phyloP scores from a whole-genome alignment of 2,113 vertebrate species.

The Vulpes vulpes region DNA sequence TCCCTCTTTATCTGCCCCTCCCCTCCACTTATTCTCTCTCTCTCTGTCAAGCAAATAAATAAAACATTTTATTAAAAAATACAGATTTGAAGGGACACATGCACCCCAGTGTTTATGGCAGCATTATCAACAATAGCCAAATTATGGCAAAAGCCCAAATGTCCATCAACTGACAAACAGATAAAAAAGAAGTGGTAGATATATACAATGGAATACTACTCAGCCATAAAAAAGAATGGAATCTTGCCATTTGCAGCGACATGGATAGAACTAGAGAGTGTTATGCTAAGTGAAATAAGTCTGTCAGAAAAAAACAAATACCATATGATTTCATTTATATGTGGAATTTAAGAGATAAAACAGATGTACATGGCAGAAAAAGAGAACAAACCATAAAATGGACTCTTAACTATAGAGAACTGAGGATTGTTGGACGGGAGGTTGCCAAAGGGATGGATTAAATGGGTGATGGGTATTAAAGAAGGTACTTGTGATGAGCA shows the following conservation, averaged over 20 bases:
- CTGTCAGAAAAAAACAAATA: not conserved
- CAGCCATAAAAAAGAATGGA: not conserved
- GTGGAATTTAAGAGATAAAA: not conserved
- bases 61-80: not conserved
- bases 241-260: not conserved
- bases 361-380: not conserved
- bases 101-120: not conserved
- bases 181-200: not conserved
- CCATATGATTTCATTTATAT: not conserved
- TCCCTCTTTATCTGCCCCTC: not conserved
- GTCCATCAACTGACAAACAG: not conserved
- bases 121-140: not conserved
- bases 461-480: not conserved
- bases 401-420: not conserved
- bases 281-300: not conserved
- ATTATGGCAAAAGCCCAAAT: not conserved
- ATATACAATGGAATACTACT: not conserved
- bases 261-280: not conserved
- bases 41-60: not conserved
- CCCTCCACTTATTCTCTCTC: not conserved
- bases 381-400: not conserved
- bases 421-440: not conserved
- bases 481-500: not conserved
- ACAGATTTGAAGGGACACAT: not conserved
- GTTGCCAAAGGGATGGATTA: not conserved